phyloP scores from a whole-genome alignment of 2,888 invertebrate species.

The Pseudococcus viburni region DNA sequence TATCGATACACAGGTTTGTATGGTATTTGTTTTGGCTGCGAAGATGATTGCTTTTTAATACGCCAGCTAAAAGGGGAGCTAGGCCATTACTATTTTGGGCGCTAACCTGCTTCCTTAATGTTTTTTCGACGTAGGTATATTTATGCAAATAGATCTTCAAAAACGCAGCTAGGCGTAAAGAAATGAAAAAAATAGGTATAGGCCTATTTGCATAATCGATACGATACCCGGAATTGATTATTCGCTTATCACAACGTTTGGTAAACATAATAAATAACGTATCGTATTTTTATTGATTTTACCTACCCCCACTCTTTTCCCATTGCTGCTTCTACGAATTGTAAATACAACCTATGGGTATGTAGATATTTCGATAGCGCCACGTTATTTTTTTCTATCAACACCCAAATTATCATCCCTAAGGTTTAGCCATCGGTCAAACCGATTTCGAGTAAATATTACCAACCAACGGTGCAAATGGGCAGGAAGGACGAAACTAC shows the following conservation, averaged over 20 bases:
- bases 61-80: neutral
- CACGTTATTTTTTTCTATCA: neutral
- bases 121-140: neutral
- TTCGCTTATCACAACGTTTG: slow-evolving; percentile 46
- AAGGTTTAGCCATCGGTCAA: neutral
- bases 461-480: neutral
- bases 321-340: neutral
- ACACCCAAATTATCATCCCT: slow-evolving; percentile 1
- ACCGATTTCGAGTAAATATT: neutral
- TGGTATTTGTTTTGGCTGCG: neutral
- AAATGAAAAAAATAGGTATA: neutral
- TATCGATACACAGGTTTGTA: too few relatives aligned
- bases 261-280: slow-evolving; percentile 7
- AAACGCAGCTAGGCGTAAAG: neutral
- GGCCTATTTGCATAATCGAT: slow-evolving; percentile 44
- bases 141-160: neutral
- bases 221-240: slow-evolving; percentile 8
- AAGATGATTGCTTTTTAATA: neutral
- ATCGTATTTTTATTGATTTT: slow-evolving; percentile 16
- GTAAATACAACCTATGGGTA: neutral
- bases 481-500: neutral
- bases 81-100: neutral
- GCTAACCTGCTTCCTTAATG: slow-evolving; percentile 15
- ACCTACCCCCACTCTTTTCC: neutral
- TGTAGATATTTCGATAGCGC: neutral